phyloP scores from a whole-genome alignment of 2,797 vertebrate species.

The Champsocephalus esox region DNA sequence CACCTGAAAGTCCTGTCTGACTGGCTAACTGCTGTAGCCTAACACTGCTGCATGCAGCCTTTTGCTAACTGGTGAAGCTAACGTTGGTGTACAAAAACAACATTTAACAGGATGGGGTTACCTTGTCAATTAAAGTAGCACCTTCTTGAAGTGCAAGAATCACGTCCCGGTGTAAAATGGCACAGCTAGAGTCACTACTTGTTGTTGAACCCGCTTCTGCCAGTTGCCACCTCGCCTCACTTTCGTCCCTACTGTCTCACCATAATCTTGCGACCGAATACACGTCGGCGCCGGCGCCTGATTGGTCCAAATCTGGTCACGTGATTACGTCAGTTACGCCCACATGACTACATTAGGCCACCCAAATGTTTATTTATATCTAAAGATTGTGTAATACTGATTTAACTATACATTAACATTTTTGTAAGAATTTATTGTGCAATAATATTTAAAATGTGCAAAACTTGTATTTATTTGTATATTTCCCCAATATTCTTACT shows the following conservation, averaged over 20 bases:
- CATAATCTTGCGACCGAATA: conserved; percentile 82
- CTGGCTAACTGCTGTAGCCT: conserved; percentile 51
- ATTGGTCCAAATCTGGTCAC: conserved; percentile 70
- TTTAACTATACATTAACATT: too few relatives aligned
- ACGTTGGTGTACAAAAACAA: background rate
- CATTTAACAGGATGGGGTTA: conserved; percentile 17
- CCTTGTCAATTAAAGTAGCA: conserved; percentile 51
- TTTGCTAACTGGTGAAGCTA: conserved; percentile 23
- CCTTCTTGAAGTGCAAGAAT: conserved; percentile 17
- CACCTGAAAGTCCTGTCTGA: conserved; percentile 12
- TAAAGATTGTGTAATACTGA: too few relatives aligned
- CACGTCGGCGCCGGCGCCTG: conserved; percentile 29
- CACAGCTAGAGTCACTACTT: conserved; percentile 27
- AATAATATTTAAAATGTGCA: too few relatives aligned
- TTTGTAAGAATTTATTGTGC: too few relatives aligned
- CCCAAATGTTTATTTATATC: too few relatives aligned
- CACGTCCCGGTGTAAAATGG: conserved; percentile 4
- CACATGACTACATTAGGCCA: conserved; percentile 9
- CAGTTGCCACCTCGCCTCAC: conserved; percentile 50
- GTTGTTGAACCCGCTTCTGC: conserved; percentile 12
- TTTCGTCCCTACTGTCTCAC: conserved; percentile 77
- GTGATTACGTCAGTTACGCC: conserved; percentile 48
- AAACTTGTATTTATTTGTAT: too few relatives aligned
- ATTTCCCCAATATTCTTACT: too few relatives aligned
- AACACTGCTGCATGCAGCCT: background rate